Evolutionary conservation across 2,888 invertebrate species (phyloP), one percentile per base, ranked within the genome.

Genomic region (Neoitamus cyanurus): DNA sequence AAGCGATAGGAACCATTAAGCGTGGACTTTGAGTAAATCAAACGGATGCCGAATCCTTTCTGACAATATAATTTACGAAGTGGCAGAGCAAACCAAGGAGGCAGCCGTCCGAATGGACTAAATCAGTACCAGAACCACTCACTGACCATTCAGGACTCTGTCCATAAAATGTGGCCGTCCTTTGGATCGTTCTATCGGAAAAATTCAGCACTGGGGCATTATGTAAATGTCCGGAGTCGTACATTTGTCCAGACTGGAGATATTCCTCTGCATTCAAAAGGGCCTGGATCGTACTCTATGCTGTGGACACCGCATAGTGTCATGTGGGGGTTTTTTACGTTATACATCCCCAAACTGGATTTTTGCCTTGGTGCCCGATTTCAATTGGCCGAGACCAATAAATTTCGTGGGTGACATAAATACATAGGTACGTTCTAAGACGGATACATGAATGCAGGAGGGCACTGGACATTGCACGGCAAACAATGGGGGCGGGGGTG

Each of bases 371-470:
- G 15, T 20, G 42, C 9, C 58, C 25, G 9, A 58, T 58, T 58
- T 34, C 48, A 80, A 58, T 80, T 80, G 78, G 11, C 31, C 58
- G 78, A 80, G 7, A 46, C 48, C 78, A 80, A 80, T 80, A 80
- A 80, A 80, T 80, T 80, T 80, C 58, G 34, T 20, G 42, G 28
- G 58, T 80, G 78, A 80, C 78, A 80, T 80, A 80, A 80, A 80
- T 80, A n/a, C n/a, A n/a, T n/a, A 58, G 58, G 15, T 31, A 58
- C 78, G 34, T 58, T 58, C 58, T 80, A 31, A 58, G 58, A 80
- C 78, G 31, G n/a, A 30, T 80, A 80, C 58, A 80, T 58, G 78
- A 80, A 80, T 80, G 58, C 34, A n/a, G 31, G 15, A 34, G 58
- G 25, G 15, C 58, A 80, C 9, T 20, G 37, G 36, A 15, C 15